Evolutionary conservation across 2,113 vertebrate genomes (phyloP).

Genomic region (Chaetorhynchus papuensis): DNA sequence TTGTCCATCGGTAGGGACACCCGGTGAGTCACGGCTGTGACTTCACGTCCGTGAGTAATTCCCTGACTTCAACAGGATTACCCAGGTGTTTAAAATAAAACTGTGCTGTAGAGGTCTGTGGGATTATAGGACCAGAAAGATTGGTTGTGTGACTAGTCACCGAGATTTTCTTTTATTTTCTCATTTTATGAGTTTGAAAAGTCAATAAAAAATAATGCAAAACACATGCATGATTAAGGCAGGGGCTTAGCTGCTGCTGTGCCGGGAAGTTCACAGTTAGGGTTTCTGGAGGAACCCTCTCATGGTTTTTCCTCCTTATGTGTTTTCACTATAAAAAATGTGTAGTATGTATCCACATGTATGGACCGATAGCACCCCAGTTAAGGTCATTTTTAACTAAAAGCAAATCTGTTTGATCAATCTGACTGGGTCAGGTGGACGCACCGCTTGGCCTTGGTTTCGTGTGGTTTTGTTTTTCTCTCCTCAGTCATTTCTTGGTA

Average conservation of each 20-base stretch:
- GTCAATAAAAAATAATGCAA: slow-evolving; percentile 51
- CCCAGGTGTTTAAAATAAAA: slow-evolving; percentile 38
- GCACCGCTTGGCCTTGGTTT: not conserved
- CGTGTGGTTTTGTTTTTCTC: not conserved
- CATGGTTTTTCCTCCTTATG: not conserved
- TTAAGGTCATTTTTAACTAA: not conserved
- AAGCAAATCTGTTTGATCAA: not conserved
- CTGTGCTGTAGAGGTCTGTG: not conserved
- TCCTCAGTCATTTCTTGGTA: not conserved
- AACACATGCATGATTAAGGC: slow-evolving; percentile 42
- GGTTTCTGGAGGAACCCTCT: not conserved
- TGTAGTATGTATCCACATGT: not conserved
- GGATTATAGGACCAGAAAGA: slow-evolving; percentile 12
- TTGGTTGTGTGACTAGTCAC: slow-evolving; percentile 11
- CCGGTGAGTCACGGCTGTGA: not conserved
- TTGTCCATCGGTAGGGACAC: not conserved
- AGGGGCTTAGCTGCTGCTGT: not conserved
- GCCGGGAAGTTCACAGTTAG: not conserved
- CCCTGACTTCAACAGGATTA: slow-evolving; percentile 16
- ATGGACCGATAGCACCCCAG: not conserved
- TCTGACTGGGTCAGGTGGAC: not conserved
- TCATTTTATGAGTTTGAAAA: slow-evolving; percentile 51
- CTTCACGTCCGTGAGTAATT: not conserved
- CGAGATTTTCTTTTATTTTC: slow-evolving; percentile 46
- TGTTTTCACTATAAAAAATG: not conserved